phyloP scores from a whole-genome alignment of 2,797 vertebrate species.

The Lagocephalus sceleratus region DNA sequence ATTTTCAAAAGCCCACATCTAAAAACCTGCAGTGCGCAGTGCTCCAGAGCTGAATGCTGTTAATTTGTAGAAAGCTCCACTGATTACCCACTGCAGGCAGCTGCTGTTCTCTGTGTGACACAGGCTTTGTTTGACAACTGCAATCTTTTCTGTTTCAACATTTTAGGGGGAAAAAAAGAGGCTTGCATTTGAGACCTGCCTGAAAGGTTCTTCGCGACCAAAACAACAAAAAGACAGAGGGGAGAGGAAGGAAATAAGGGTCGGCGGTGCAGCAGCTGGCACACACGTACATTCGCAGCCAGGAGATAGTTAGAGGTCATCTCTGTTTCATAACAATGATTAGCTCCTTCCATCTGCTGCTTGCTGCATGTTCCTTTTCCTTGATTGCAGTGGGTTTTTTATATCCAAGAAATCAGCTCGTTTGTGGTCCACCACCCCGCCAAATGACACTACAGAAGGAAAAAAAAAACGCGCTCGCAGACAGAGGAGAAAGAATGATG shows the following conservation, averaged over 20 bases:
- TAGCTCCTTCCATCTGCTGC: constrained; percentile 81
- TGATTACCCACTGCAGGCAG: constrained; percentile 75
- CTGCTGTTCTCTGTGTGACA: constrained; percentile 69
- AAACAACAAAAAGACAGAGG: constrained; percentile 45
- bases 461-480: constrained; percentile 31
- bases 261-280: constrained; percentile 24
- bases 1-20: constrained; percentile 56
- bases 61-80: constrained; percentile 71
- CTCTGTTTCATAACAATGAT: constrained; percentile 84
- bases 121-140: constrained; percentile 71
- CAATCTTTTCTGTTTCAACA: constrained; percentile 68
- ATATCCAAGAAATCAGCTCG: constrained; percentile 79
- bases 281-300: constrained; percentile 56
- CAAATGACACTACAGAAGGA: constrained; percentile 37
- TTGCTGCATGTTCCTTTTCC: constrained; percentile 68
- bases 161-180: constrained; percentile 7
- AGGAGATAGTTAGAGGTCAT: constrained; percentile 80
- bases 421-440: constrained; percentile 74
- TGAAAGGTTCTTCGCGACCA: constrained; percentile 43
- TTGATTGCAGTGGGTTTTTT: constrained; percentile 77
- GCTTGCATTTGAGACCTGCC: constrained; percentile 54
- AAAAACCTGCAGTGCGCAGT: constrained; percentile 59
- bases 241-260: constrained; percentile 6
- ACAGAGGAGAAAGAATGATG: constrained; percentile 33
- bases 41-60: constrained; percentile 70